Evolutionary conservation across 2,113 vertebrate genomes (phyloP).

Genomic region (Axis porcinus): DNA sequence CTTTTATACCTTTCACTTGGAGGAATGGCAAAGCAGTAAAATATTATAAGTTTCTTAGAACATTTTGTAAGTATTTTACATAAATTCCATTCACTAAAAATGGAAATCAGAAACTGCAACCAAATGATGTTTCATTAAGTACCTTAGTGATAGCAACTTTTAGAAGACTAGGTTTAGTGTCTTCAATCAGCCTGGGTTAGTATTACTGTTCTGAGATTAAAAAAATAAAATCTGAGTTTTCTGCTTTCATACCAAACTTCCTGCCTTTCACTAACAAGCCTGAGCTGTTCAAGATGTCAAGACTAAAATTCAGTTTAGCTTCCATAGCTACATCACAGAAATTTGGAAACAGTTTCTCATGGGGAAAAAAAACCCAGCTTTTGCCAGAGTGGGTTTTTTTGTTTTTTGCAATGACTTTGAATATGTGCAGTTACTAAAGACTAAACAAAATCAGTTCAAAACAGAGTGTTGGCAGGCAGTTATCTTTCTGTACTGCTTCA

Average conservation of each 20-base stretch:
- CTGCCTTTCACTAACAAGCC: not conserved
- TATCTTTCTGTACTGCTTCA: not conserved
- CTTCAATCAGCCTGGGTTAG: not conserved
- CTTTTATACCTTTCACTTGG: not conserved
- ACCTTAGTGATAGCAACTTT: not conserved
- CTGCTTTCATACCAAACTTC: not conserved
- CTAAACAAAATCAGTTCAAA: not conserved
- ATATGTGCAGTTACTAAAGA: not conserved
- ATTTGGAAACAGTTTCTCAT: conserved; percentile 15
- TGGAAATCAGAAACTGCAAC: not conserved
- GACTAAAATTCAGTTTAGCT: not conserved
- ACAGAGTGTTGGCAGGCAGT: not conserved
- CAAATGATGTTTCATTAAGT: not conserved
- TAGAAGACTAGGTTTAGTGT: not conserved
- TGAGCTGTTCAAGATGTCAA: not conserved
- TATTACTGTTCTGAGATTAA: not conserved
- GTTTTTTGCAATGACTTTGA: not conserved
- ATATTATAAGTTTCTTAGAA: not conserved
- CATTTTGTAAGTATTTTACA: not conserved
- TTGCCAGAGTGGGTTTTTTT: not conserved
- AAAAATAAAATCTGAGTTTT: not conserved
- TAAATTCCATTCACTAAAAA: not conserved
- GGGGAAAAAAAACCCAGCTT: not conserved
- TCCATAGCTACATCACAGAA: not conserved
- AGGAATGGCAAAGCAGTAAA: not conserved